Evolutionary conservation across 2,888 invertebrate genomes (phyloP), one percentile per base, ranked within the genome.

Genomic region (Ophioninae sp.): DNA sequence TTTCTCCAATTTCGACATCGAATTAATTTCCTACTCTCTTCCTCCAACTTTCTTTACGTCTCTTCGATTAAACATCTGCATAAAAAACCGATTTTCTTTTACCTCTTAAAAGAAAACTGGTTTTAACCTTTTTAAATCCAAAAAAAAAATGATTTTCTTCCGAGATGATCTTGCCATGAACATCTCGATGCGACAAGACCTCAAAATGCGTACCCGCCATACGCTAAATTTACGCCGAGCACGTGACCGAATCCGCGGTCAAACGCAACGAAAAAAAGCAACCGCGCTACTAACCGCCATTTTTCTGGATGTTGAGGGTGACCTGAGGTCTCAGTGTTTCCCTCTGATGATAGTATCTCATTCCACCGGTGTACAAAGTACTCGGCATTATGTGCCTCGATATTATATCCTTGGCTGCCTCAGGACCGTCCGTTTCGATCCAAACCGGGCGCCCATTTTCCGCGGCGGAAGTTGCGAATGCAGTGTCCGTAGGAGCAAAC

Each of bases 291-390:
- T 93, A 91, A 96, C 96, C 96, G 86, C 95, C 94, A 90, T 95
- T 96, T 94, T 97, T 97, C 92, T 96, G 97, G 88, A 97, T 93
- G 73, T 97, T 97, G 20, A 97, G 94, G 7, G 96, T 96, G 86
- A 95, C 95, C 61, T 96, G 95, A 65, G 96, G 95, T 87, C 95
- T 95, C 92, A 97, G 95, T 74, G 96, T 96, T 91, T 97, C 97
- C 91, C 96, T 95, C 61, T 97, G 96, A 93, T 97, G 97, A 93
- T 97, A 97, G 93, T 97, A 97, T 88, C 97, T 94, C 96, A 97
- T 97, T 75, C 97, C 97, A 5, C 97, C 96, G 72, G 97, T 97
- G 94, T 96, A 97, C 3, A 97, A 93, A 0, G 97, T 96, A 67
- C 96, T 96, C 5, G 97, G 95, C 81, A 96, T 94, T 79, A 97